These are phyloP conservation scores for Caenorhabditis brenneri DNA, from an alignment of 1,140 invertebrate genomes.

Conservation along the genomic window DNA sequence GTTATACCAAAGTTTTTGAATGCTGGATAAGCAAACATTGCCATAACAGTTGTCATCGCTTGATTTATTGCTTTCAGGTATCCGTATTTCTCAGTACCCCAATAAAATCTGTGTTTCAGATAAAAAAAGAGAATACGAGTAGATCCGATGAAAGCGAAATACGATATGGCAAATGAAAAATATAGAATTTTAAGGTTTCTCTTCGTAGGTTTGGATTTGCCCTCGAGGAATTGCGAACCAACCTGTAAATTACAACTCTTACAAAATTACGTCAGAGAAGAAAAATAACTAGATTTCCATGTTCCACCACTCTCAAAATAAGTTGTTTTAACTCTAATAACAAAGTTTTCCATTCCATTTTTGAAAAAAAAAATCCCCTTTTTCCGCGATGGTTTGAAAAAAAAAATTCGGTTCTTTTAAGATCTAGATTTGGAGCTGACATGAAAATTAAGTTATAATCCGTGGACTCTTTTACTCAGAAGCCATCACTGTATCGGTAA, in stretches of 20 bases:
- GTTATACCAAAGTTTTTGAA: slow-evolving; percentile 28
- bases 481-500: too few relatives aligned
- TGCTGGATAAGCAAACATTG: background rate
- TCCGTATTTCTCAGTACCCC: slow-evolving; percentile 26
- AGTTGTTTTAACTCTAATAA: too few relatives aligned
- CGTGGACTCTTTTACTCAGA: too few relatives aligned
- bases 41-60: background rate
- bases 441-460: too few relatives aligned
- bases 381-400: too few relatives aligned
- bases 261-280: too few relatives aligned
- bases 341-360: too few relatives aligned
- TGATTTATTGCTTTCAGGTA: background rate
- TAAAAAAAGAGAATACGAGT: slow-evolving; percentile 36
- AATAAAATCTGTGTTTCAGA: slow-evolving; percentile 25
- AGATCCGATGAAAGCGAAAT: slow-evolving; percentile 30
- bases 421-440: too few relatives aligned
- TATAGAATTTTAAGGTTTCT: background rate
- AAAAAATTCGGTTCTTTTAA: too few relatives aligned
- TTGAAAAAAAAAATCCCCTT: too few relatives aligned
- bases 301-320: too few relatives aligned
- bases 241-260: background rate
- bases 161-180: slow-evolving; percentile 32
- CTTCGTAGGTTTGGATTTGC: background rate
- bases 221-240: background rate
- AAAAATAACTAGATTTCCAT: too few relatives aligned